Conservation (phyloP, 2,113 vertebrate genomes). For the Dicaeum eximium region DNA sequence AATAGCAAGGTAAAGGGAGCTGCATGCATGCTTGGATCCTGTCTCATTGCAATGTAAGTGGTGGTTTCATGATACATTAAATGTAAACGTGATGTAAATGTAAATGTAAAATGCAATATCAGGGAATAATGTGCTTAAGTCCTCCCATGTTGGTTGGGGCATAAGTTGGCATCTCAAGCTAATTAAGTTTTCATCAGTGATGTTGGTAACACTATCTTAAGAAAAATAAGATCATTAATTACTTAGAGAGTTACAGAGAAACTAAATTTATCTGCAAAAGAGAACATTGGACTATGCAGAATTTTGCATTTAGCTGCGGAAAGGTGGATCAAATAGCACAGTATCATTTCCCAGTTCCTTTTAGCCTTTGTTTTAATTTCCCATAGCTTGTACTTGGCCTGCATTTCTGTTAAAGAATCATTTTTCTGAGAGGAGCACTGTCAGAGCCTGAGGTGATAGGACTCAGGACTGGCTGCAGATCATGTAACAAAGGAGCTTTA, state of each 20-base stretch:
- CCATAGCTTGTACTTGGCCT: not conserved
- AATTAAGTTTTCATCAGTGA: not conserved
- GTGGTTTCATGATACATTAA: not conserved
- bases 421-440: not conserved
- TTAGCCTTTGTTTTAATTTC: not conserved
- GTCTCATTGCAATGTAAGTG: not conserved
- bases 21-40: not conserved
- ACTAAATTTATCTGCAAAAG: not conserved
- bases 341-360: not conserved
- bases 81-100: not conserved
- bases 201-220: not conserved
- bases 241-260: not conserved
- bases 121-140: not conserved
- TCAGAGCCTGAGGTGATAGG: not conserved
- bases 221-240: not conserved
- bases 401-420: not conserved
- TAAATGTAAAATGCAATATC: not conserved
- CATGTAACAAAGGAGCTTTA: not conserved
- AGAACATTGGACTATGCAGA: not conserved
- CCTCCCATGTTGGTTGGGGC: not conserved
- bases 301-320: not conserved
- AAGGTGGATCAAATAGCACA: not conserved
- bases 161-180: not conserved
- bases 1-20: not conserved
- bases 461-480: not conserved